Conservation (phyloP, 2,797 vertebrate genomes). For the Falco novaeseelandiae region DNA sequence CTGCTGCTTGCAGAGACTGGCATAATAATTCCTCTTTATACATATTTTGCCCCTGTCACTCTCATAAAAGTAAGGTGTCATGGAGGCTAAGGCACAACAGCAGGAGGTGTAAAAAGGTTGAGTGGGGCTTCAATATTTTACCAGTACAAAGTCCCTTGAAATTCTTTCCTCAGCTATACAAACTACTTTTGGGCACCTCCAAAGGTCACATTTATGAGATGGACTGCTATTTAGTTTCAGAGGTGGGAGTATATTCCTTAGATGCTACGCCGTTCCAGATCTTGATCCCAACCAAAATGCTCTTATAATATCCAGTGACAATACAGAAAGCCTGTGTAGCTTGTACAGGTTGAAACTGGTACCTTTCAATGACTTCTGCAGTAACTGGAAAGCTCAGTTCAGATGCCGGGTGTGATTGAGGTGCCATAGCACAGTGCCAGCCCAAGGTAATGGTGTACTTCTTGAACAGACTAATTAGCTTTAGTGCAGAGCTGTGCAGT, state of each 20-base stretch:
- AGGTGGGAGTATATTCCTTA: neutral
- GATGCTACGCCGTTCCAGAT: neutral
- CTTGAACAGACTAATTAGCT: neutral
- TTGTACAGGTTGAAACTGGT: neutral
- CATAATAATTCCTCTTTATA: neutral
- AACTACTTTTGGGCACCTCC: neutral
- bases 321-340: neutral
- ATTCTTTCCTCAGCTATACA: neutral
- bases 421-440: fast-evolving
- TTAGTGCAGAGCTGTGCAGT: neutral
- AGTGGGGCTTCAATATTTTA: neutral
- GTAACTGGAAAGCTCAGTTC: neutral
- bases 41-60: neutral
- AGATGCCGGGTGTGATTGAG: neutral
- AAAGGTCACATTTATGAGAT: neutral
- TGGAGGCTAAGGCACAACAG: neutral
- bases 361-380: neutral
- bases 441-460: neutral
- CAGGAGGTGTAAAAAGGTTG: neutral
- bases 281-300: neutral
- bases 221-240: neutral
- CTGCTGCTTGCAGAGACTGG: neutral
- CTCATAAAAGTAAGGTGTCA: neutral
- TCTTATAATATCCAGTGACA: fast-evolving
- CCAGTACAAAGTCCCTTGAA: neutral